Conservation (phyloP, 2,888 invertebrate species). For the Pycnomerus fuliginosus region DNA sequence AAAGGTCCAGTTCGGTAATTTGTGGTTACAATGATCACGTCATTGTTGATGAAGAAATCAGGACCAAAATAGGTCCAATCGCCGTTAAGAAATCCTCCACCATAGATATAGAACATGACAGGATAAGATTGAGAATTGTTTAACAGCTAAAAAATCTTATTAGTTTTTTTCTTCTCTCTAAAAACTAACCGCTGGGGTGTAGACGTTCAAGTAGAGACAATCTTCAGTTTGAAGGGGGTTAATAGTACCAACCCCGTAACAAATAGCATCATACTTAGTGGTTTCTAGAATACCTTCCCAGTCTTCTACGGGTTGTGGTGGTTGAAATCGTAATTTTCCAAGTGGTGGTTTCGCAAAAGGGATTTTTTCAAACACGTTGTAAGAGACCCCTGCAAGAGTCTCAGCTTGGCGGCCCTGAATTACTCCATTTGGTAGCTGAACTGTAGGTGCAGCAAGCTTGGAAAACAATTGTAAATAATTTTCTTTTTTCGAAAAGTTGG, state of each 20-base stretch:
- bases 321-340: conserved; percentile 1
- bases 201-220: conserved; percentile 26
- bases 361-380: too few relatives aligned
- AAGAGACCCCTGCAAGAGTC: too few relatives aligned
- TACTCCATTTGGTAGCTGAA: conserved; percentile 4
- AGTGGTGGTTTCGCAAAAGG: too few relatives aligned
- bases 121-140: conserved; percentile 10
- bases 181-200: conserved; percentile 18
- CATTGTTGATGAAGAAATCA: conserved; percentile 32
- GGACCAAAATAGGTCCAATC: conserved; percentile 17
- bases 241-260: conserved; percentile 3
- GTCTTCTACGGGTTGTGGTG: conserved; percentile 10
- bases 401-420: conserved; percentile 4
- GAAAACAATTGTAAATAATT: not conserved
- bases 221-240: conserved; percentile 16
- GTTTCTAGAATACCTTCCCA: conserved; percentile 19
- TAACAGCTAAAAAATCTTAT: conserved; percentile 7
- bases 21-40: conserved; percentile 31
- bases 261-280: conserved; percentile 14
- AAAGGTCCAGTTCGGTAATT: conserved; percentile 36
- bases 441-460: conserved; percentile 1
- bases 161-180: not conserved
- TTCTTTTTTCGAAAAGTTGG: too few relatives aligned
- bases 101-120: conserved; percentile 18
- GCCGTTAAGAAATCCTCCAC: conserved; percentile 14